Conservation (phyloP, 1,140 invertebrate species). For the Heliconius himera region DNA sequence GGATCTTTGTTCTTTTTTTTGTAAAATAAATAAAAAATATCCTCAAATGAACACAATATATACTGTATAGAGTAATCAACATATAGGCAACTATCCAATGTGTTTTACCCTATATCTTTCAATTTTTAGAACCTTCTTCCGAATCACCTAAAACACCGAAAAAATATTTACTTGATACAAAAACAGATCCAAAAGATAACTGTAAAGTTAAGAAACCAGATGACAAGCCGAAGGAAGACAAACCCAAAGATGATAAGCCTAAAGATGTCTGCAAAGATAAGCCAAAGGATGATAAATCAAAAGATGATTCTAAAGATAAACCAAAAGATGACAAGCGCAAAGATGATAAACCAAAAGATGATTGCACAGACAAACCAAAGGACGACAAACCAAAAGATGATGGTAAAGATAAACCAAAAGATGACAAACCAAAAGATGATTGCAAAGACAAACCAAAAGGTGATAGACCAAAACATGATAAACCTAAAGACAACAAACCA, state of each 20-base stretch:
- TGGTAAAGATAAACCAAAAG: too few species aligned
- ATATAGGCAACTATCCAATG: too few species aligned
- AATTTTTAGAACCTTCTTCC: not conserved
- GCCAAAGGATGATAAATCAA: not conserved
- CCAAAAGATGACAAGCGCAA: not conserved
- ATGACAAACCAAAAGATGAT: too few species aligned
- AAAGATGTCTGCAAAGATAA: not conserved
- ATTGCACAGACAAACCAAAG: too few species aligned
- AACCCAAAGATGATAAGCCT: not conserved
- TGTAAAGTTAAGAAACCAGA: not conserved
- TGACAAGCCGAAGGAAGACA: not conserved
- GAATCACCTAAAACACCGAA: not conserved
- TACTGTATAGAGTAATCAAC: too few species aligned
- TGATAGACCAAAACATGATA: too few species aligned
- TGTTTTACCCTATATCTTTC: not conserved
- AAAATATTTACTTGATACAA: not conserved
- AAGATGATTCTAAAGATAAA: not conserved
- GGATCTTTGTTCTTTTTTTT: too few species aligned
- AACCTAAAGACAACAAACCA: too few species aligned
- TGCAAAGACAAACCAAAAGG: too few species aligned
- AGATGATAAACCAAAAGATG: not conserved
- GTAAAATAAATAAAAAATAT: too few species aligned
- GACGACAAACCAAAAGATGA: not conserved
- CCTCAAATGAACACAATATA: too few species aligned
- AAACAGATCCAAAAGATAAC: not conserved